These are phyloP conservation scores for Leucophenga montana DNA, from an alignment of 2,888 invertebrate genomes.

Conservation along the genomic window DNA sequence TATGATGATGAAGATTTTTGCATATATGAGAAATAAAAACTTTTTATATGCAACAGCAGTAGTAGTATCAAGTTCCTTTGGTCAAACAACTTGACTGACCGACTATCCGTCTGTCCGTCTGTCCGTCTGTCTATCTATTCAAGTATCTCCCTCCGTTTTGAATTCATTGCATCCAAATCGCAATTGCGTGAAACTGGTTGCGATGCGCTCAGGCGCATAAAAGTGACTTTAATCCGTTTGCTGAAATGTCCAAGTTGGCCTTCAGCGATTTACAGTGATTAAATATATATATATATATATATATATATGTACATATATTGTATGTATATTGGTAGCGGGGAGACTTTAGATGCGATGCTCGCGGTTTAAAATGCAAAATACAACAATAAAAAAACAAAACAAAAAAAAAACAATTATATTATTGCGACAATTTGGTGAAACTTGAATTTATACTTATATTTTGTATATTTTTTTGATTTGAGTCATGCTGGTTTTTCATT, in stretches of 20 bases:
- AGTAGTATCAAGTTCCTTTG: slow-evolving; percentile 21
- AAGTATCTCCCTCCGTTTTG: neutral
- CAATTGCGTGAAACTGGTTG: slow-evolving; percentile 50
- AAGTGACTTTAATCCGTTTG: slow-evolving; percentile 56
- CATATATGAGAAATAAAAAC: too few species aligned
- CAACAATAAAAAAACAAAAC: neutral
- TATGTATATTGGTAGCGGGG: neutral
- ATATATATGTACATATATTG: too few species aligned
- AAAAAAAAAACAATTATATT: slow-evolving; percentile 46
- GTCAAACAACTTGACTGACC: slow-evolving; percentile 4
- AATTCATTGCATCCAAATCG: neutral
- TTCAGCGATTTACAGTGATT: slow-evolving; percentile 60
- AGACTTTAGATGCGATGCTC: too few species aligned
- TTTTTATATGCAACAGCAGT: too few species aligned
- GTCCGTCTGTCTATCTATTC: neutral
- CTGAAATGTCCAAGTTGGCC: slow-evolving; percentile 63
- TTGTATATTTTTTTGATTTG: slow-evolving; percentile 10
- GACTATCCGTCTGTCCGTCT: neutral
- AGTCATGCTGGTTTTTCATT: slow-evolving; percentile 11
- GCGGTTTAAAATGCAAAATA: slow-evolving; percentile 9
- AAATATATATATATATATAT: slow-evolving; percentile 50
- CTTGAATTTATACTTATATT: slow-evolving; percentile 35
- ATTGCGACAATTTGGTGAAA: slow-evolving; percentile 50
- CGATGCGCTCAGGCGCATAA: slow-evolving; percentile 58
- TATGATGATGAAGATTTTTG: too few species aligned